Percentiles rank a stretch among this genome's conserved stretches.
Conservation (phyloP, 2,888 invertebrate species). For the Halocaridina rubra region DNA sequence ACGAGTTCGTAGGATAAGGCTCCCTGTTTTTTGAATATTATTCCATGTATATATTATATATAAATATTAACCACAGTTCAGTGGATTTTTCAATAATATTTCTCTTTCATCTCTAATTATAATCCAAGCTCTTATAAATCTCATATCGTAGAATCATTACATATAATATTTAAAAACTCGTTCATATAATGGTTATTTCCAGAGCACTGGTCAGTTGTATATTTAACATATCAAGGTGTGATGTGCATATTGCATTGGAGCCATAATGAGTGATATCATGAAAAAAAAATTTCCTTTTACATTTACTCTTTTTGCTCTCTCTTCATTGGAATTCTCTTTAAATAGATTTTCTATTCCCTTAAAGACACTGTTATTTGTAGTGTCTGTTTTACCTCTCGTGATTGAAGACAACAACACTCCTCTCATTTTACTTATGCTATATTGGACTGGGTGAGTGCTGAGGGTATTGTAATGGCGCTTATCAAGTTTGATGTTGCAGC, state of each 20-base stretch:
- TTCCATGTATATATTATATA: constrained; percentile 38
- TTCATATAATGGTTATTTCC: constrained; percentile 27
- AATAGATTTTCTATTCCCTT: too few species aligned
- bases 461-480: too few species aligned
- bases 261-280: not conserved
- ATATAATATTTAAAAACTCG: constrained; percentile 31
- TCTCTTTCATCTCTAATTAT: constrained; percentile 42
- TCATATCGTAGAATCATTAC: constrained; percentile 33
- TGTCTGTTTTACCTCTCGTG: too few species aligned
- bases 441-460: too few species aligned
- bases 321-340: too few species aligned
- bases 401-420: too few species aligned
- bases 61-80: constrained; percentile 2
- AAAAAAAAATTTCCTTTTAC: too few species aligned
- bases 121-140: constrained; percentile 31
- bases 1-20: constrained; percentile 54
- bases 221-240: constrained; percentile 49
- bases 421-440: too few species aligned
- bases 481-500: too few species aligned
- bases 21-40: constrained; percentile 41
- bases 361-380: too few species aligned
- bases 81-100: constrained; percentile 47
- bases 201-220: constrained; percentile 41
- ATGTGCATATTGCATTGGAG: not conserved
- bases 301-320: too few species aligned